These are phyloP conservation scores for Zaprionus vittiger DNA, from an alignment of 1,140 invertebrate genomes.

Conservation along the genomic window DNA sequence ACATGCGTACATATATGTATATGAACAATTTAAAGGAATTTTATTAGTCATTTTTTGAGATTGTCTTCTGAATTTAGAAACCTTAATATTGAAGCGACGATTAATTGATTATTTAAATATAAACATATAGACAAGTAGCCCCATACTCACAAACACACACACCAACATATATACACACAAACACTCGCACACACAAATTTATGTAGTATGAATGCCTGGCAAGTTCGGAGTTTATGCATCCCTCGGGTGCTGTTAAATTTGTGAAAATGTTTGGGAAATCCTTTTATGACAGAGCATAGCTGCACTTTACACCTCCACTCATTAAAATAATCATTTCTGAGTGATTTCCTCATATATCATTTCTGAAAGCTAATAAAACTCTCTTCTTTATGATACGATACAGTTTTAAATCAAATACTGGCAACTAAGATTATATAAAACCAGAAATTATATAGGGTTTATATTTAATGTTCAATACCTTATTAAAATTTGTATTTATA, in stretches of 20 bases:
- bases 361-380: constrained; percentile 25
- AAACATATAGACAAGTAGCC: background rate
- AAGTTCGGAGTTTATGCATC: constrained; percentile 38
- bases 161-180: background rate
- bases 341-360: constrained; percentile 11
- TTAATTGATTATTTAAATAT: constrained; percentile 45
- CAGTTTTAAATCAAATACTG: no score
- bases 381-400: background rate
- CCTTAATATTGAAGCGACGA: constrained; percentile 47
- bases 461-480: no score
- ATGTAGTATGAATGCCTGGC: constrained; percentile 25
- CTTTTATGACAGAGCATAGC: constrained; percentile 31
- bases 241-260: constrained; percentile 19
- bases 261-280: constrained; percentile 5
- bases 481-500: no score
- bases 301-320: constrained; percentile 56
- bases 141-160: background rate
- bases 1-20: background rate
- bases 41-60: constrained; percentile 30
- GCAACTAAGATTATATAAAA: no score
- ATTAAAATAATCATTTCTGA: constrained; percentile 54
- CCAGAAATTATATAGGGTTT: no score
- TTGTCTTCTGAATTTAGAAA: constrained; percentile 56
- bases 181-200: background rate
- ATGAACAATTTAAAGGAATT: background rate